These are phyloP conservation scores for Tipula unca DNA, from an alignment of 2,888 invertebrate species.

Conservation along the genomic window DNA sequence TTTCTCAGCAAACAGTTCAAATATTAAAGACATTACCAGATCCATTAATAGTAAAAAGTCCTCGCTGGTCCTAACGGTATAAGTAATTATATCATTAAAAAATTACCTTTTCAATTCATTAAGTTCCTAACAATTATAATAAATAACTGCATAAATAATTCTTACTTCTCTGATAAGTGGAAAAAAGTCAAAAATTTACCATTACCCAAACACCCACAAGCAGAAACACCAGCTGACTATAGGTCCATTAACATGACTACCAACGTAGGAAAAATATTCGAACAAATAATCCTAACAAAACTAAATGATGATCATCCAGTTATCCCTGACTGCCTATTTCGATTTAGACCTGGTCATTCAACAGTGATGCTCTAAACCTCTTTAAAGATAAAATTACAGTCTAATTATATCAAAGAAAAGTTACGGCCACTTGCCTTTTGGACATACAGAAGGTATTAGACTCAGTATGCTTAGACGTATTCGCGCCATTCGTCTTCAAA, in stretches of 20 bases:
- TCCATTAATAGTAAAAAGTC: too few species aligned
- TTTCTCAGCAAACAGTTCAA: too few species aligned
- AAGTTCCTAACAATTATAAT: neutral
- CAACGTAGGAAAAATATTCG: neutral
- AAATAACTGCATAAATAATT: neutral
- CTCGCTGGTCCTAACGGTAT: too few species aligned
- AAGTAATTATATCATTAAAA: neutral
- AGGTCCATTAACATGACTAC: neutral
- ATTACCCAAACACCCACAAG: neutral
- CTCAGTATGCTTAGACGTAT: neutral
- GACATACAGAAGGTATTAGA: neutral
- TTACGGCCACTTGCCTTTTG: neutral
- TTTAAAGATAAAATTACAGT: neutral
- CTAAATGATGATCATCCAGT: neutral
- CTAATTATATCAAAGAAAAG: neutral
- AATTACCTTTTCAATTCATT: neutral
- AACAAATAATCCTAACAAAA: too few species aligned
- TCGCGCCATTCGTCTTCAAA: neutral
- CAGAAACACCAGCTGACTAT: neutral
- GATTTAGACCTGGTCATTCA: neutral
- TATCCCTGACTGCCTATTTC: neutral
- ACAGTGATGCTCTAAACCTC: neutral
- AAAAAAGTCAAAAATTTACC: neutral
- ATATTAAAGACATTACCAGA: too few species aligned
- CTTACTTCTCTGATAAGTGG: neutral